phyloP scores from a whole-genome alignment of 2,797 vertebrate genomes.

The Triplophysa yarkandensis region DNA sequence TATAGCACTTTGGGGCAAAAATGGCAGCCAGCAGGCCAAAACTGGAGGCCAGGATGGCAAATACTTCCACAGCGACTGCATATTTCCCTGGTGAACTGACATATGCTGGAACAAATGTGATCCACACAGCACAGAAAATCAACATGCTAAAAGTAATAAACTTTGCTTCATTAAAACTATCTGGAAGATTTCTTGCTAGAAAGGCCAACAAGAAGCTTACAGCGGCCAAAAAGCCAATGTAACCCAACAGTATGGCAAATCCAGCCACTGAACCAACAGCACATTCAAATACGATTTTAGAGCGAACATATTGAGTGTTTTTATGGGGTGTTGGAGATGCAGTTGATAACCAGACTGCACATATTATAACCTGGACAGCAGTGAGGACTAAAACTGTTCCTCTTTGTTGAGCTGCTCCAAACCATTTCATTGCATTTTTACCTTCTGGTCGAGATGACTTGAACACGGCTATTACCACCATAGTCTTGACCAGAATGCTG shows the following conservation, averaged over 20 bases:
- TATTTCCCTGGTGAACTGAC: conserved; percentile 14
- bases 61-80: conserved; percentile 6
- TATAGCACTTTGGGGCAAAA: conserved; percentile 18
- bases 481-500: conserved; percentile 64
- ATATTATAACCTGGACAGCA: conserved; percentile 53
- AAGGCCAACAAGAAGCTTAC: neutral
- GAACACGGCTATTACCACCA: conserved; percentile 69
- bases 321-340: conserved; percentile 51
- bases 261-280: conserved; percentile 62
- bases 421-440: conserved; percentile 64
- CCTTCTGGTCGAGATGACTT: conserved; percentile 60
- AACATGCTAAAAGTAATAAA: conserved; percentile 1
- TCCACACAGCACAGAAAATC: conserved; percentile 6
- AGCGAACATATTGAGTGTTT: conserved; percentile 66
- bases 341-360: conserved; percentile 65
- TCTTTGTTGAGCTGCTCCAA: conserved; percentile 69
- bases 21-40: neutral
- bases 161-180: neutral
- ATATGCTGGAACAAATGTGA: conserved; percentile 16
- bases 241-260: conserved; percentile 67
- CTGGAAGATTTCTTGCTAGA: neutral
- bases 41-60: conserved; percentile 7
- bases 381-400: conserved; percentile 66
- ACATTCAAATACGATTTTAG: conserved; percentile 71
- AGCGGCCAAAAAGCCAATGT: neutral